Percentiles rank a stretch among this genome's conserved stretches.
Evolutionary conservation across 2,113 vertebrate genomes (phyloP).

Genomic region (Ovis aries): ARS-UI_Ramb_v3.0 NC_056060.1:77768001-77768500

Average conservation of each 20-base stretch:
- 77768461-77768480: background rate
- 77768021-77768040: background rate
- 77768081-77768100: background rate
- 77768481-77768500: slow-evolving; percentile 77
- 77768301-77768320: background rate
- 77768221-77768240: background rate
- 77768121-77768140: background rate
- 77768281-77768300: background rate
- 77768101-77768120: background rate
- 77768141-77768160: background rate
- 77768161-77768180: background rate
- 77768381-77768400: background rate
- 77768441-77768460: background rate
- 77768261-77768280: background rate
- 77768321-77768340: background rate
- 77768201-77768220: background rate
- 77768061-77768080: background rate
- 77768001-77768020: background rate
- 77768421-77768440: background rate
- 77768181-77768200: background rate
- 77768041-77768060: background rate
- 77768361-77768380: background rate
- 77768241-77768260: background rate
- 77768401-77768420: background rate
- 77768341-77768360: background rate